phyloP scores from a whole-genome alignment of 1,140 invertebrate species.

The Chironomus tepperi region DNA sequence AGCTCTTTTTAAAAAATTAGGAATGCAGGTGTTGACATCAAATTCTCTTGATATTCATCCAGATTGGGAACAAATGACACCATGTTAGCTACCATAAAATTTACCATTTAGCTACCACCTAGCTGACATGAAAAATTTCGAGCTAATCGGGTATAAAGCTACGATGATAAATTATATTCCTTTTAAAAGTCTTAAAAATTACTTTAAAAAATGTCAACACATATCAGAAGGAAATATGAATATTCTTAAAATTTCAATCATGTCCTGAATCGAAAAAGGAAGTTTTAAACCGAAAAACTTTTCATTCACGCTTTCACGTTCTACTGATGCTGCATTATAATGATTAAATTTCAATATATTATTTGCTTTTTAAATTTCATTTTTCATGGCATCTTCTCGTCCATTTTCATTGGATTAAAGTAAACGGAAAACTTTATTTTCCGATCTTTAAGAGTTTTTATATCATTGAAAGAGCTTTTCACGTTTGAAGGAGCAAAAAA shows the following conservation, averaged over 20 bases:
- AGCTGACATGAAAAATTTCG: too few relatives aligned
- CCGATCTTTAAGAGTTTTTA: background rate
- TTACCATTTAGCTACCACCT: too few relatives aligned
- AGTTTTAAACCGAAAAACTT: background rate
- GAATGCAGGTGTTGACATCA: too few relatives aligned
- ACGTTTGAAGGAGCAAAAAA: background rate
- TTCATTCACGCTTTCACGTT: background rate
- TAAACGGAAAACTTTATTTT: background rate
- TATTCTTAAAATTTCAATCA: background rate
- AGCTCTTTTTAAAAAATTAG: too few relatives aligned
- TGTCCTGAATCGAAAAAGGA: background rate
- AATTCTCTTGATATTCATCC: too few relatives aligned
- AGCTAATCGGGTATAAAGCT: too few relatives aligned
- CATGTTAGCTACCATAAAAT: too few relatives aligned
- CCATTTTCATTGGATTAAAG: background rate
- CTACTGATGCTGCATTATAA: background rate
- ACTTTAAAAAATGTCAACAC: too few relatives aligned
- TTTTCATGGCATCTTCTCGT: background rate
- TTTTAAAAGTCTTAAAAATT: too few relatives aligned
- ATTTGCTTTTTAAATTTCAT: constrained; percentile 11
- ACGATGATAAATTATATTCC: too few relatives aligned
- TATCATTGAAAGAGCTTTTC: background rate
- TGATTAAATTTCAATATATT: constrained; percentile 15
- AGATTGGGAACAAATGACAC: too few relatives aligned
- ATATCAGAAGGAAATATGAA: constrained; percentile 1